Evolutionary conservation across 2,888 invertebrate species (phyloP), one percentile per base, ranked within the genome.

Genomic region (Drosophila dives): DNA sequence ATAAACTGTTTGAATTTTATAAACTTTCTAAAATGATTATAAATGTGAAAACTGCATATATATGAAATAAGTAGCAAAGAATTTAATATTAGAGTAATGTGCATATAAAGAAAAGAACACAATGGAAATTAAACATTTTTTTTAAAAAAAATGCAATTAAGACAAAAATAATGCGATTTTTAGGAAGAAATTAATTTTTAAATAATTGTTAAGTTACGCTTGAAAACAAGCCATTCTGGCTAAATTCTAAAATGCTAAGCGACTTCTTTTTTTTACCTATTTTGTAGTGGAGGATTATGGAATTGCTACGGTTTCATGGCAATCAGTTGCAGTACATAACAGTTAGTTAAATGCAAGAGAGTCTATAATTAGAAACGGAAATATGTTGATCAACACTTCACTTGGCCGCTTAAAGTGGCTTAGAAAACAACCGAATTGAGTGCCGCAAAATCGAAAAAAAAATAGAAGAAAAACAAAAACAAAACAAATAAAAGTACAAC

Each of bases 331-430:
- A 20, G 45, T 42, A 20, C 59, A 45, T 23, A 64, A 51, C 76
- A 54, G 65, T 77, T 61, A 63, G 60, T 64, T 65, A 58, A 80
- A 65, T 67, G 62, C 68, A 58, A 12, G 51, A 12, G 51, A 56
- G 51, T 61, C 48, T 34, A 70, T 81, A 80, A 80, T 81, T 80
- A 68, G 71, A 78, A 78, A 59, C 82, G 80, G 80, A 80, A 82
- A 80, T 78, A 75, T 75, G 75, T 81, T 68, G 74, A 74, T 81
- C 77, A 77, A 79, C 75, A 77, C 56, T 75, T 70, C 75, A 75
- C 66, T 77, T 64, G 32, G 64, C 40, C 67, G 54, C 50, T 66
- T 15, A 68, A 68, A 45, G 55, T 55, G 63, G 56, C 54, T 53
- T 59, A 63, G 63, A 58, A 58, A 64, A 59, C 26, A 29, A 8